Evolutionary conservation across 2,113 vertebrate genomes (phyloP), one percentile per base, ranked within the genome.

Genomic region (Cichladusa arquata): DNA sequence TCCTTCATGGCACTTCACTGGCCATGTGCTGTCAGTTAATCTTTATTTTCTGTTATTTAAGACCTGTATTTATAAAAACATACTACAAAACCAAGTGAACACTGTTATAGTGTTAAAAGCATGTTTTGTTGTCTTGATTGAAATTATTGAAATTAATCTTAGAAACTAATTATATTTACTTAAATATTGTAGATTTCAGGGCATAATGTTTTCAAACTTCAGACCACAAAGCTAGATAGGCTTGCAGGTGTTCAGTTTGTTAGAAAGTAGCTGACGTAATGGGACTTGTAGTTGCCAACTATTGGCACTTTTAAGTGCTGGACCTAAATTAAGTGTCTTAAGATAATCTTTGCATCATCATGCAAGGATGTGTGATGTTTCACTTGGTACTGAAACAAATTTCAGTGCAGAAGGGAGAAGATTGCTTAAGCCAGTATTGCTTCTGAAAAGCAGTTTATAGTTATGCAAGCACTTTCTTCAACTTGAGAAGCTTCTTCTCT

Each of bases 401-500:
- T 91, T 76, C 70, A 25, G 45, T 66, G 38, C 25, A 34, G 51
- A 86, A 88, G 2, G 33, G 42, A 13, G 22, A 44, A 66, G 60
- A 58, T 74, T 88, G 16, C 80, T 70, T 77, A 88, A 88, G 34
- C 42, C 24, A 19, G 11, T 42, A 18, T 77, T 82, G 82, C 76
- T 81, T 86, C 72, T 88, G 71, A 84, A 93, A 93, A 92, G 47
- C 82, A 81, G 86, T 77, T 95, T n/a, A 34, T 53, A 76, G 62
- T 92, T 95, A 83, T 1, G 22, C 72, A 93, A 31, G 67, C 5
- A 2, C 29, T 60, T 90, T 88, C 34, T 90, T 85, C 56, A 47
- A 2, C 38, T 86, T 66, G 42, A 93, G 78, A 66, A 83, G 33
- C 47, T 85, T 2, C 45, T 80, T 82, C n/a, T 81, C 20, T 83